phyloP scores from a whole-genome alignment of 2,888 invertebrate genomes.

The Alviniconcha strummeri region DNA sequence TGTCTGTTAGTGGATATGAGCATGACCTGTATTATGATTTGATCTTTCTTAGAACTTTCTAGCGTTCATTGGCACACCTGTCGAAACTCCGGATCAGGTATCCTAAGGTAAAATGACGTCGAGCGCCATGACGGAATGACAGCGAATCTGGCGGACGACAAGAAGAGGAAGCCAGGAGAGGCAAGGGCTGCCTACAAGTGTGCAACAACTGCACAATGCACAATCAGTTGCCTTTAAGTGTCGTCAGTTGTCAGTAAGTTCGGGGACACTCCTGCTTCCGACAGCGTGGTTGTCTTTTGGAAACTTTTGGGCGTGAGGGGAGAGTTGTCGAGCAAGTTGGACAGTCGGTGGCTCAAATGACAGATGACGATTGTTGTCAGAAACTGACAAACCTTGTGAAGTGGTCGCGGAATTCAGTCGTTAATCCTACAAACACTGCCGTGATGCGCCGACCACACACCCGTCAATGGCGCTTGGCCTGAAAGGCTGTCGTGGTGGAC shows the following conservation, averaged over 20 bases:
- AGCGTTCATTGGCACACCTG: conserved; percentile 3
- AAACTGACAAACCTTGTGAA: conserved; percentile 12
- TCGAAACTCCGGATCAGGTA: conserved; percentile 8
- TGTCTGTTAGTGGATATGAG: neutral
- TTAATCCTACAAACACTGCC: conserved; percentile 3
- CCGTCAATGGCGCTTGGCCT: conserved; percentile 4
- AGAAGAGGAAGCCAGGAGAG: conserved; percentile 26
- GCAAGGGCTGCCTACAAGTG: conserved; percentile 13
- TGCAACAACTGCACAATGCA: conserved; percentile 25
- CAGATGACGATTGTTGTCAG: conserved; percentile 34
- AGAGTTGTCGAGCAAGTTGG: conserved; percentile 31
- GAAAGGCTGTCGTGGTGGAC: neutral
- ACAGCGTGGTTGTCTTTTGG: neutral
- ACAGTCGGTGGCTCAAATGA: conserved; percentile 15
- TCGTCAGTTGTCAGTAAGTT: neutral
- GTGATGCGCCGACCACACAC: neutral
- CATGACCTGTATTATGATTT: neutral
- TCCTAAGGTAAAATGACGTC: conserved; percentile 24
- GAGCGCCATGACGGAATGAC: conserved; percentile 35
- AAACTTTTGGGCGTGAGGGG: neutral
- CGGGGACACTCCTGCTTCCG: conserved; percentile 25
- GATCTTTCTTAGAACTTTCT: neutral
- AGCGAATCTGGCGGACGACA: conserved; percentile 29
- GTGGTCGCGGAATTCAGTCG: conserved; percentile 6
- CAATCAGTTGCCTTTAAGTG: conserved; percentile 1